Base-by-base conservation (phyloP, 2,113 vertebrate species). In the Triplophysa siluroides region DNA sequence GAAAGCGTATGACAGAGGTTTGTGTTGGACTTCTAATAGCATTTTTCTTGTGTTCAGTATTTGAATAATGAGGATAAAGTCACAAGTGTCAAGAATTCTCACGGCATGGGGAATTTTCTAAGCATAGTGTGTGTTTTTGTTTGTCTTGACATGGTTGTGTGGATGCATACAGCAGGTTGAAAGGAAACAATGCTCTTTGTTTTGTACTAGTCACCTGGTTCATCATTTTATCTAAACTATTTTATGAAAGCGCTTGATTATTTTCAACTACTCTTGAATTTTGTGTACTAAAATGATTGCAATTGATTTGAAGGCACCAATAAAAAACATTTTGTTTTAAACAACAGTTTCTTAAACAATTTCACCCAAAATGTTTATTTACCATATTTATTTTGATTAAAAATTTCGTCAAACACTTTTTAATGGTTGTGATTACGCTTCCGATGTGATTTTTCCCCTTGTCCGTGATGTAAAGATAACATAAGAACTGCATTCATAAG, bases 251-350 rank as follows among this genome's bases (percentile, higher is more conserved):
- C 6, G 33, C 7, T 54, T 50, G 23, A 63, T 2, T 19, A 3
- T n/a, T 56, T 60, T 56, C 33, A 50, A 68, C 71, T 19, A 23
- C 21, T 21, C 14, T 63, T 16, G 68, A 21, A 63, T 11, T 38
- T 52, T 74, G 58, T 72, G 41, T 76, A 54, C 50, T 81, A 13
- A 52, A 75, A 33, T 81, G 47, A 77, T 62, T 64, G 23, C 26
- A 67, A 26, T 68, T 58, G 69, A 56, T 62, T 29, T 43, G n/a
- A 63, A 76, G 63, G 63, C 54, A n/a, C 23, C 77, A 86, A 63
- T 83, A 84, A 89, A 89, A 76, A 82, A 88, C 63, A 2, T n/a
- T 43, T 72, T 56, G 38, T 8, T 61, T 60, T 74, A 43, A 74
- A 24, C 21, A 60, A 12, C 23, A 7, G 21, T 43, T 54, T 60